These are phyloP conservation scores for Drosophila gunungcola DNA, from an alignment of 1,140 invertebrate genomes.

Conservation along the genomic window DNA sequence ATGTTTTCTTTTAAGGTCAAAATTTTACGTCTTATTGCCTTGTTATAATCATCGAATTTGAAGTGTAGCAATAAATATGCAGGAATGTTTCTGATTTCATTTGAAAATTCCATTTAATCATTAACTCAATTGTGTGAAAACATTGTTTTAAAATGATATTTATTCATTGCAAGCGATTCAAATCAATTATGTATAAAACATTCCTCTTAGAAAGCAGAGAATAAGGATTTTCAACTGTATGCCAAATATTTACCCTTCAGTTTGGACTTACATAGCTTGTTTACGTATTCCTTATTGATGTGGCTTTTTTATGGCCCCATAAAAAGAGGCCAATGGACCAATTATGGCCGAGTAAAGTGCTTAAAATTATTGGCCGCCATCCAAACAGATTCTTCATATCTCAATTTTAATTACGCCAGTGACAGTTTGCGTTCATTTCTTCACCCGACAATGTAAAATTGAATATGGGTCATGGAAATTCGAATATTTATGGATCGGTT, in stretches of 20 bases:
- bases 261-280: slow-evolving; percentile 20
- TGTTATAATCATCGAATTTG: too few relatives aligned
- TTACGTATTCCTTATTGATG: slow-evolving; percentile 37
- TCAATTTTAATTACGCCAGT: slow-evolving; percentile 51
- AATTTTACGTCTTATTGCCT: too few relatives aligned
- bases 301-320: slow-evolving; percentile 60
- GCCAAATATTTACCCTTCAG: slow-evolving; percentile 38
- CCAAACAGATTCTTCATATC: slow-evolving; percentile 60
- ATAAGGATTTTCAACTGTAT: not conserved
- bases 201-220: slow-evolving; percentile 30
- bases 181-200: not conserved
- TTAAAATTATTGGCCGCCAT: slow-evolving; percentile 56
- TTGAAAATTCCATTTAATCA: not conserved
- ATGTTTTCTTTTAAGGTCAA: too few relatives aligned
- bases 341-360: slow-evolving; percentile 52
- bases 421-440: slow-evolving; percentile 58
- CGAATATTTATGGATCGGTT: slow-evolving; percentile 15
- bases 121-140: not conserved
- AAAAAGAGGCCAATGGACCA: slow-evolving; percentile 58
- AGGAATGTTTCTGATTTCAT: not conserved
- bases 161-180: not conserved
- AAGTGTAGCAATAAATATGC: too few relatives aligned
- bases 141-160: not conserved
- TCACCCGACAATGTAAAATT: slow-evolving; percentile 19
- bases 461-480: slow-evolving; percentile 46